Evolutionary conservation across 1,140 invertebrate species (phyloP).

Genomic region (Nasonia vitripennis): DNA sequence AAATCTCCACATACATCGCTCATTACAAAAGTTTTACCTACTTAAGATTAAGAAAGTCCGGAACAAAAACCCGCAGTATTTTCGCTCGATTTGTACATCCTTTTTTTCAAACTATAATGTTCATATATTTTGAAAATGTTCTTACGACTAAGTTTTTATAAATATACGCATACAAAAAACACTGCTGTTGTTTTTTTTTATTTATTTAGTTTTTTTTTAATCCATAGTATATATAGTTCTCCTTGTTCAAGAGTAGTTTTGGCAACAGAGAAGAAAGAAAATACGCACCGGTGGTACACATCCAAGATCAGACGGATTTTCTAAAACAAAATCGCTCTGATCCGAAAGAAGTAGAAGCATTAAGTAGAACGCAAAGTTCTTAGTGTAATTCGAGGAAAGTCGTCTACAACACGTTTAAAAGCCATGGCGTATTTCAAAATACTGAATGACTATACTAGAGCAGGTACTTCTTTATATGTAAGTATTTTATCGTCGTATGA

Average conservation of each 20-base stretch:
- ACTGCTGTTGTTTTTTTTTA: neutral
- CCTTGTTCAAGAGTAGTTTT: slow-evolving; percentile 12
- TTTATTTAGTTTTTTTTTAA: neutral
- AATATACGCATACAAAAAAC: slow-evolving; percentile 27
- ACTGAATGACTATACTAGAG: slow-evolving; percentile 42
- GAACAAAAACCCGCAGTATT: slow-evolving; percentile 26
- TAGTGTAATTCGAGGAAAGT: neutral
- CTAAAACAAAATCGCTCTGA: slow-evolving; percentile 26
- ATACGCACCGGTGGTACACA: neutral
- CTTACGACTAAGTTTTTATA: slow-evolving; percentile 31
- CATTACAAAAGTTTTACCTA: neutral
- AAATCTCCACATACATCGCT: neutral
- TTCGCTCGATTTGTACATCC: slow-evolving; percentile 35
- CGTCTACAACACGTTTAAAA: slow-evolving; percentile 22
- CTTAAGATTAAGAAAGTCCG: slow-evolving; percentile 32
- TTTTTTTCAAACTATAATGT: slow-evolving; percentile 31
- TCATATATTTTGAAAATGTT: slow-evolving; percentile 22
- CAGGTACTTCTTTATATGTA: slow-evolving; percentile 45
- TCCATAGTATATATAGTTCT: neutral
- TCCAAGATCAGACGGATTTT: slow-evolving; percentile 27
- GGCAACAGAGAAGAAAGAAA: neutral
- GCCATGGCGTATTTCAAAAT: slow-evolving; percentile 40
- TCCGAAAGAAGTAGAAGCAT: neutral
- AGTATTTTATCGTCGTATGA: slow-evolving; percentile 28
- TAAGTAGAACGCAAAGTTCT: neutral